Percentiles rank a stretch among this genome's conserved stretches.
phyloP scores from a whole-genome alignment of 2,113 vertebrate species.

The Cavia porcellus region DNA sequence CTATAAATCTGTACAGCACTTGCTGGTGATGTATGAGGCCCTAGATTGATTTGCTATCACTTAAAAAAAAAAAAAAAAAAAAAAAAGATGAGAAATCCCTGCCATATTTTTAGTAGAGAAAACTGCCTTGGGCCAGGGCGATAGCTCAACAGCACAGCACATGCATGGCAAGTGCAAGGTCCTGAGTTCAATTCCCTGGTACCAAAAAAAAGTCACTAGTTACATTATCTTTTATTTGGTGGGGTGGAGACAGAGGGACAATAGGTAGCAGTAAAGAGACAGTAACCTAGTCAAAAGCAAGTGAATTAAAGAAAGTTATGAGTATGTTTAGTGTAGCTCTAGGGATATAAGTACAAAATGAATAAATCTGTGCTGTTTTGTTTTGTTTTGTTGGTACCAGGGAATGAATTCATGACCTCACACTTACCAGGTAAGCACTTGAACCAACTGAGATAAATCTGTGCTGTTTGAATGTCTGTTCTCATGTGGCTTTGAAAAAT shows the following conservation, averaged over 20 bases:
- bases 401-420: too few species aligned
- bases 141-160: too few species aligned
- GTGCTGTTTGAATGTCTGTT: slow-evolving; percentile 64
- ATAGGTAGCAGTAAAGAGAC: background rate
- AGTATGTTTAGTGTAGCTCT: slow-evolving; percentile 41
- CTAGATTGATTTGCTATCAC: background rate
- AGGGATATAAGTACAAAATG: slow-evolving; percentile 57
- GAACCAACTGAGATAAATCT: background rate
- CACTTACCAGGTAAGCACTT: too few species aligned
- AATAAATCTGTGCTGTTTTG: slow-evolving; percentile 64
- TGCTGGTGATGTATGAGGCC: background rate
- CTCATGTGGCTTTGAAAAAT: slow-evolving; percentile 62
- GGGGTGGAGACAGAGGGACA: background rate
- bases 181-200: too few species aligned
- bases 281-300: slow-evolving; percentile 52
- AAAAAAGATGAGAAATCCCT: background rate
- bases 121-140: background rate
- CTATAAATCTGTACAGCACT: background rate
- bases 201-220: background rate
- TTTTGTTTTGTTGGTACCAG: too few species aligned
- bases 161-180: too few species aligned
- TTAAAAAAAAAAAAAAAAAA: background rate
- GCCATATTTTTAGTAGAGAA: slow-evolving; percentile 39
- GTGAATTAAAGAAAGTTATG: slow-evolving; percentile 49
- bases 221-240: slow-evolving; percentile 28